These are phyloP conservation scores for Kryptolebias ocellatus DNA, from an alignment of 2,797 vertebrate genomes.

Conservation along the genomic window DNA sequence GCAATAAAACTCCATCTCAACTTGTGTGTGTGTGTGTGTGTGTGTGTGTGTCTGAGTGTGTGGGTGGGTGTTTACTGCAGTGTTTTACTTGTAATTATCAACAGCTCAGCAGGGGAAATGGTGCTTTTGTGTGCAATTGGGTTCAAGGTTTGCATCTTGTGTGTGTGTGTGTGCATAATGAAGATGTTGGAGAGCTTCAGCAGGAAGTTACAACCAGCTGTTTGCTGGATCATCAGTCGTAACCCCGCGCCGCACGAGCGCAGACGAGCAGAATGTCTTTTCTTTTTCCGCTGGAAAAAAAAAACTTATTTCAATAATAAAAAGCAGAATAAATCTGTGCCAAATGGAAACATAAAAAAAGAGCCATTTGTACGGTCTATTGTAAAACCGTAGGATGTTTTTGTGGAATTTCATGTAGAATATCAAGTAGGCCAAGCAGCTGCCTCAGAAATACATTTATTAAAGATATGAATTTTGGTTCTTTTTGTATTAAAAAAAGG, in stretches of 20 bases:
- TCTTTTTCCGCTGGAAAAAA: not conserved
- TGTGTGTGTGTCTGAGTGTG: conserved; percentile 10
- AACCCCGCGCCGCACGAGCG: conserved; percentile 18
- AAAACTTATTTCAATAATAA: not conserved
- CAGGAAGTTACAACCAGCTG: conserved; percentile 51
- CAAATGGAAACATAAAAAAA: not conserved
- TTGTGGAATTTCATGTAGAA: not conserved
- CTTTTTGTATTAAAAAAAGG: not conserved
- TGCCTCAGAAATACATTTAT: too few species aligned
- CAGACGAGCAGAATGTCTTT: not conserved
- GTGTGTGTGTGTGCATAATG: conserved; percentile 3
- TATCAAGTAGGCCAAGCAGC: too few species aligned
- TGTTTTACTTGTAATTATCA: conserved; percentile 66
- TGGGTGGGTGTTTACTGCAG: conserved; percentile 53
- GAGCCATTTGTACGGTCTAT: not conserved
- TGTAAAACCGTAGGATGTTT: not conserved
- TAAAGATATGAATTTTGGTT: not conserved
- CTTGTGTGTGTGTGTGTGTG: conserved; percentile 4
- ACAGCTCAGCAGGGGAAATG: conserved; percentile 50
- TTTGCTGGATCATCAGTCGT: conserved; percentile 38
- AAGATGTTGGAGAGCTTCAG: conserved; percentile 19
- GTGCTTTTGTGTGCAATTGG: conserved; percentile 34
- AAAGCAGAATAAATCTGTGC: not conserved
- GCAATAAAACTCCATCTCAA: conserved; percentile 33
- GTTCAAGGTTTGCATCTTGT: conserved; percentile 7